Base-by-base conservation (phyloP, 37 sponge, comb jelly and placozoan genomes). In the Aplysina aerophoba region DNA sequence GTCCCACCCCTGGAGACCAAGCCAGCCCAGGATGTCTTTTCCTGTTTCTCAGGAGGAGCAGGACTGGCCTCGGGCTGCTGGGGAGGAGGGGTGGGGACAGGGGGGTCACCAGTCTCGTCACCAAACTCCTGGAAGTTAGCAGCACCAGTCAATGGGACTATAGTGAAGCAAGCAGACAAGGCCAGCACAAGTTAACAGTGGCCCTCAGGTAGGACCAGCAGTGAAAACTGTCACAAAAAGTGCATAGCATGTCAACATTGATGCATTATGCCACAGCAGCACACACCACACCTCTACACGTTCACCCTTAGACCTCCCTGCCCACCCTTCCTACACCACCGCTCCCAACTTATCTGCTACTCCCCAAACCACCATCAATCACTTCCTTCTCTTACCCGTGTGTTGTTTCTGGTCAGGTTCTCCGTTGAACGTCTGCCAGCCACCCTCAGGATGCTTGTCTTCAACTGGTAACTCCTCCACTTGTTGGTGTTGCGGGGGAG, bases 391-490 rank as follows among this genome's bases (percentile, higher is more conserved):
- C 44, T 38, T 0, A 39, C 21, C 15, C 5, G 34, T 28, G 55
- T 81, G 61, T 28, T 59, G 36, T 15, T 15, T 4, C 17, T 27
- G 55, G 17, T 36, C 81, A 20, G 37, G 15, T 1, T 13, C 36
- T 2, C 37, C 81, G 13, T 44, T 59, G 61, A 15, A 59, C 11
- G 0, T 28, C 37, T 41, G 31, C 59, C 37, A 81, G 1, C 16
- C 25, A 24, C 57, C 59, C 84, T 53, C 58, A 21, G 61, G 54
- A 8, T 44, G 50, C 41, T 40, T 83, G 30, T 85, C 82, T n/a
- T 21, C 87, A 13, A 5, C 87, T 40, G 54, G 38, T 17, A 64
- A 37, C 41, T 85, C 80, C 16, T 61, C 40, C 55, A 17, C 59
- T 25, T 64, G 54, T 31, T 40, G 71, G 40, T 62, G 41, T 53